Evolutionary conservation across 2,113 vertebrate genomes (phyloP), one percentile per base, ranked within the genome.

Genomic region (Bufo gargarizans): DNA sequence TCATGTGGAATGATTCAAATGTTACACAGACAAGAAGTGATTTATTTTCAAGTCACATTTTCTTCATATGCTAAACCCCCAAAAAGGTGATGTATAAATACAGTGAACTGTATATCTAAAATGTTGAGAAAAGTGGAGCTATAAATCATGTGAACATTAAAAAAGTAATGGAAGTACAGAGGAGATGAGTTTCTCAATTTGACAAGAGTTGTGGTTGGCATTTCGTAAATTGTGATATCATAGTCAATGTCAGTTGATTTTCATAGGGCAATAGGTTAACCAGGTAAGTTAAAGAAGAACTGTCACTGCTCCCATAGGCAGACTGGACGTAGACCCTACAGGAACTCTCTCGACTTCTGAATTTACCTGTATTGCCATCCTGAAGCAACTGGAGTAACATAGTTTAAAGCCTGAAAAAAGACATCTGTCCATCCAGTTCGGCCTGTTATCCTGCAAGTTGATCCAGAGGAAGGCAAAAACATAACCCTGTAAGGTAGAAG

Each of bases 1-100:
- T 80, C 50, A 4, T 22, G 17, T 69, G 86, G 47, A 80, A 16
- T 58, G 65, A 80, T 80, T 80, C 79, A 61, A 56, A 61, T 80
- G 50, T n/a, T 43, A 79, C 50, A 33, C 10, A 8, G 22, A n/a
- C 22, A 59, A 59, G 1, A 1, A 71, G 47, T 69, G 82, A 83
- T 83, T 69, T 83, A 83, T 61, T 83, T 65, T 50, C 8, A 20
- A 67, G 19, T 53, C 6, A 63, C 6, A 17, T 67, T 84, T 55
- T 65, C 2, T n/a, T 49, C 82, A 69, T 71, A 71, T 84, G 81
- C 65, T 69, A 16, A 49, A 50, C 80, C 19, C 65, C 59, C 19
- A n/a, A 82, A 33, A 33, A 33, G 33, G 33, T 33, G 3, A 61
- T 65, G 61, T 82, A 50, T 65, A 82, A 65, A 83, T 58, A 69